These are phyloP conservation scores for Ambastaia sidthimunki DNA, from an alignment of 2,797 vertebrate genomes.

Conservation along the genomic window DNA sequence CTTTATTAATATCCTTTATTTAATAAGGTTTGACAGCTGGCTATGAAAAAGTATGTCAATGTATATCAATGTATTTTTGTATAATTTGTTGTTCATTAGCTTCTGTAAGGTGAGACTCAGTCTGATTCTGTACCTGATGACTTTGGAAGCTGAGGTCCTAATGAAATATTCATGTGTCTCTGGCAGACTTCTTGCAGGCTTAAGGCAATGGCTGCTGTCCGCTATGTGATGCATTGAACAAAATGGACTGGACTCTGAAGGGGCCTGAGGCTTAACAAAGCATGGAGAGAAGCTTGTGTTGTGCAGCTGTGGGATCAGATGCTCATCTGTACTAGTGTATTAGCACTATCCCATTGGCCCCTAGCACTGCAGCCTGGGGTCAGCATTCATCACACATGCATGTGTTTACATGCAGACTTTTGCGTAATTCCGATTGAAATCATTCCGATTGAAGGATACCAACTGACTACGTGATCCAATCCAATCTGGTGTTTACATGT, in stretches of 20 bases:
- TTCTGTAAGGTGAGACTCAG: background rate
- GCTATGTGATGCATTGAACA: slow-evolving; percentile 59
- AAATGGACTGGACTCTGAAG: slow-evolving; percentile 52
- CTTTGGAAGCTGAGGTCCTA: slow-evolving; percentile 1
- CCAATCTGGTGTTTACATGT: too few species aligned
- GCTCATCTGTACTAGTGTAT: slow-evolving; percentile 52
- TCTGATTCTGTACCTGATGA: background rate
- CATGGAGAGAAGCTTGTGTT: slow-evolving; percentile 44
- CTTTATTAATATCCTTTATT: too few species aligned
- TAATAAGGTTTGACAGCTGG: too few species aligned
- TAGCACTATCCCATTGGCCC: slow-evolving; percentile 59
- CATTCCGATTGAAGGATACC: too few species aligned
- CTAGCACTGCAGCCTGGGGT: slow-evolving; percentile 27
- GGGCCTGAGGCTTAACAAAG: slow-evolving; percentile 47
- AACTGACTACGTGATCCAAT: too few species aligned
- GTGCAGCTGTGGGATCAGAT: slow-evolving; percentile 68
- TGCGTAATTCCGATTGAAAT: too few species aligned
- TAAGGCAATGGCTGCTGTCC: slow-evolving; percentile 44
- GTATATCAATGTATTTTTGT: too few species aligned
- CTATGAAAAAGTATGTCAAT: too few species aligned
- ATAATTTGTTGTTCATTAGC: background rate
- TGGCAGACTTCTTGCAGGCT: slow-evolving; percentile 17
- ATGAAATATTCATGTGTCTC: slow-evolving; percentile 23
- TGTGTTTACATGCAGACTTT: slow-evolving; percentile 15
- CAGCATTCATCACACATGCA: slow-evolving; percentile 45